Evolutionary conservation across 2,797 vertebrate species (phyloP).

Genomic region (Pelochelys cantorii): DNA sequence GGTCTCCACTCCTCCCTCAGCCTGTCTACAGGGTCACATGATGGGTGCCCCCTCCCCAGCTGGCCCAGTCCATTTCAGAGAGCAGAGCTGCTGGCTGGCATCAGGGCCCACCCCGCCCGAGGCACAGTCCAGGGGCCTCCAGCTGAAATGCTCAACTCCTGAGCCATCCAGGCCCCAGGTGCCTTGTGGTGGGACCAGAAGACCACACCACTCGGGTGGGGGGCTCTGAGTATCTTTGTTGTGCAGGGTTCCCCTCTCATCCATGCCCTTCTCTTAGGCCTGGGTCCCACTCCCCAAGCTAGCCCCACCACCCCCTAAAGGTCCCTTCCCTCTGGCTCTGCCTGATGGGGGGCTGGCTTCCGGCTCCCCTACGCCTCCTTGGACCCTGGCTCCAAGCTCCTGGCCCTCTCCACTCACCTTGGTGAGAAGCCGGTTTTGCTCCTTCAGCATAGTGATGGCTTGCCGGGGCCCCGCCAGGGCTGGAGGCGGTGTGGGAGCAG

Average conservation of each 20-base stretch:
- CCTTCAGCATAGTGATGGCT: slow-evolving; percentile 92
- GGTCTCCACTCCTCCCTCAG: neutral
- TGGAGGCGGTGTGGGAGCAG: slow-evolving; percentile 11
- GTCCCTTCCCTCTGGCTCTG: neutral
- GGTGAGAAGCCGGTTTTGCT: slow-evolving; percentile 95
- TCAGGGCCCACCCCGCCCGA: fast-evolving
- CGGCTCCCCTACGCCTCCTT: neutral
- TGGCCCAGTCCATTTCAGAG: neutral
- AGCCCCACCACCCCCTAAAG: neutral
- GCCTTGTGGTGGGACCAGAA: neutral
- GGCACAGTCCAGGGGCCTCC: too few relatives aligned
- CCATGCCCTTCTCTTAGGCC: neutral
- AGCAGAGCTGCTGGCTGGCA: slow-evolving; percentile 79
- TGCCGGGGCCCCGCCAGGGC: slow-evolving; percentile 82
- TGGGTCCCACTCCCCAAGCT: neutral
- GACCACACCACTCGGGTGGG: neutral
- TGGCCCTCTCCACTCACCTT: slow-evolving; percentile 80
- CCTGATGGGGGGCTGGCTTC: neutral
- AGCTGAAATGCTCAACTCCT: neutral
- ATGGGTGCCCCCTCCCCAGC: neutral
- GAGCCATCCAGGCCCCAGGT: neutral
- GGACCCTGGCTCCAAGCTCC: neutral
- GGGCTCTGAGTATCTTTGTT: neutral
- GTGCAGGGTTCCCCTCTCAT: neutral
- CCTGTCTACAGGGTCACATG: neutral